phyloP scores from a whole-genome alignment of 2,888 invertebrate genomes.

The Marasmarcha lunaedactyla region DNA sequence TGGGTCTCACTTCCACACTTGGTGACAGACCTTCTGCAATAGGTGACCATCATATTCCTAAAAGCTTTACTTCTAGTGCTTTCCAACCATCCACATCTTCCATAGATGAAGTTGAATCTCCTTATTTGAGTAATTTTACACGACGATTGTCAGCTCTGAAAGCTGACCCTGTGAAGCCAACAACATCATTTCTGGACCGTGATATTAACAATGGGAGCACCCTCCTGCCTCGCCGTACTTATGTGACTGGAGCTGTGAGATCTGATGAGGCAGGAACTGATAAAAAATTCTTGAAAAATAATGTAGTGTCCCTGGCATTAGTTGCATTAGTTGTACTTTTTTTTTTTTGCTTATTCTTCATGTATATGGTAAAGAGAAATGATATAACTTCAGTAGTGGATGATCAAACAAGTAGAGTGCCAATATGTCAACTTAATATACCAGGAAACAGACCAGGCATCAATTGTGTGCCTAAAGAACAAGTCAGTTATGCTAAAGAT shows the following conservation, averaged over 20 bases:
- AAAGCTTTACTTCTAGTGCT: slow-evolving; percentile 34
- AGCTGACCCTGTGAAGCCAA: slow-evolving; percentile 39
- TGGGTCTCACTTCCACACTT: slow-evolving; percentile 61
- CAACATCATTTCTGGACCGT: slow-evolving; percentile 31
- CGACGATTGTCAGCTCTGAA: slow-evolving; percentile 66
- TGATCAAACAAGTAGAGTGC: slow-evolving; percentile 68
- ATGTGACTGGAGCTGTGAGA: slow-evolving; percentile 42
- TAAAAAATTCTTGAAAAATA: slow-evolving; percentile 68
- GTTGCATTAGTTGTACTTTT: slow-evolving; percentile 73
- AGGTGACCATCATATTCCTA: slow-evolving; percentile 24
- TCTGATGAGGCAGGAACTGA: slow-evolving; percentile 44
- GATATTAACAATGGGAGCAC: slow-evolving; percentile 52
- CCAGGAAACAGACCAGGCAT: slow-evolving; percentile 66
- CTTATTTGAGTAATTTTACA: slow-evolving; percentile 79
- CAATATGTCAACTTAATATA: slow-evolving; percentile 66
- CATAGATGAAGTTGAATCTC: slow-evolving; percentile 72
- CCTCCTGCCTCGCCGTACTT: slow-evolving; percentile 43
- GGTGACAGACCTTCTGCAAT: slow-evolving; percentile 41
- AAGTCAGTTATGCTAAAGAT: slow-evolving; percentile 72
- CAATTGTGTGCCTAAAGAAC: slow-evolving; percentile 75
- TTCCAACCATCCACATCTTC: slow-evolving; percentile 48
- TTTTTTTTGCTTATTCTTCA: slow-evolving; percentile 74
- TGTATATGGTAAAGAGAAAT: slow-evolving; percentile 76
- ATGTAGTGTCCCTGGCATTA: slow-evolving; percentile 74
- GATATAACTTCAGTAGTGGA: slow-evolving; percentile 66